These are phyloP conservation scores for Bacillus rossius DNA, from an alignment of 1,140 invertebrate species.

Conservation along the genomic window DNA sequence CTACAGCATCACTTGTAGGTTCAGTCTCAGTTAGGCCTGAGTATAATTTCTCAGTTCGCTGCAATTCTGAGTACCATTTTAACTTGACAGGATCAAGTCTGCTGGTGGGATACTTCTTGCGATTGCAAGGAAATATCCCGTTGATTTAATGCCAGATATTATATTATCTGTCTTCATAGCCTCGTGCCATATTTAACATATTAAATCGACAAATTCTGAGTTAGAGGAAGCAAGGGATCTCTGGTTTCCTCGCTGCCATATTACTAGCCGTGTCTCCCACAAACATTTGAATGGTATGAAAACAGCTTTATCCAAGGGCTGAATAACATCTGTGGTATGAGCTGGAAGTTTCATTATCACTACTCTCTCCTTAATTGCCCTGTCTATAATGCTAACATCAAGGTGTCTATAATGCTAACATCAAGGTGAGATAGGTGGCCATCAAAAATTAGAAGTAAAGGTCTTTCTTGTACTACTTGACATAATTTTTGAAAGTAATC, in stretches of 20 bases:
- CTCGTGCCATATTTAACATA: constrained; percentile 9
- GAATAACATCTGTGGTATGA: constrained; percentile 12
- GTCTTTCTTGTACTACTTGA: constrained; percentile 10
- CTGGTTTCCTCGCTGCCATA: constrained; percentile 13
- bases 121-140: constrained; percentile 9
- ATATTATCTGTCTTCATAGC: constrained; percentile 7
- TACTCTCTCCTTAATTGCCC: constrained; percentile 3
- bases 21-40: too few species aligned
- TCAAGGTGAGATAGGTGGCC: constrained; percentile 11
- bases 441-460: constrained; percentile 15
- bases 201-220: constrained; percentile 6
- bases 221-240: constrained; percentile 2
- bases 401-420: constrained; percentile 11
- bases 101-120: constrained; percentile 8
- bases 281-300: constrained; percentile 10
- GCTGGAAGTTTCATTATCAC: constrained; percentile 12
- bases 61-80: neutral
- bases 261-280: constrained; percentile 7
- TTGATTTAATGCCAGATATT: constrained; percentile 3
- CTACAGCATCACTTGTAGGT: too few species aligned
- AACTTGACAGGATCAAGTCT: constrained; percentile 13
- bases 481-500: constrained; percentile 6
- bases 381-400: constrained; percentile 6
- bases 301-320: constrained; percentile 12
- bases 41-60: too few species aligned